Base-by-base conservation (phyloP, 2,797 vertebrate species). In the Acanthurus leucopareius region DNA sequence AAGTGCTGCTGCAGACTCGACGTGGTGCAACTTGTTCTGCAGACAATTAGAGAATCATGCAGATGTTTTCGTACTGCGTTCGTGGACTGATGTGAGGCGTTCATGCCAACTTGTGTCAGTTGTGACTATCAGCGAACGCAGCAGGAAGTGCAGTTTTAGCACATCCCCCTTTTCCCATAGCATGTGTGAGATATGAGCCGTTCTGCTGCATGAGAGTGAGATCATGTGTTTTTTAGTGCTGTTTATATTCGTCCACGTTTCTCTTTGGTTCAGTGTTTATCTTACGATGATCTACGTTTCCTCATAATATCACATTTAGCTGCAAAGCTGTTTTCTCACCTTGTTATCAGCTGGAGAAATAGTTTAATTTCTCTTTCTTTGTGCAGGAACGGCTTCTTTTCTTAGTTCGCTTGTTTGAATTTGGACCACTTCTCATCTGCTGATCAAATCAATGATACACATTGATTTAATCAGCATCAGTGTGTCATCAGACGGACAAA, bases 81-180 rank as follows among this genome's bases (percentile, higher is more conserved):
- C 9, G 15, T 20, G n/a, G 49, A 28, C 42, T 53, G 44, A 56
- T 13, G 10, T 20, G 47, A 10, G n/a, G 4, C 0, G 3, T 15
- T 42, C 15, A 48, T 16, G 38, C 22, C 11, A 15, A 28, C 53
- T 35, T 54, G 3, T 53, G 28, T 28, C 47, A 8, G 3, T 5
- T 4, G 28, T 28, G 14, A 25, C 69, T 89, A 77, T 86, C 85
- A 32, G 58, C 51, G 20, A 25, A 14, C 48, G 38, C 75, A 75
- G 65, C 73, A 90, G 82, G 82, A 92, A 89, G 61, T 73, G 5
- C 20, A 35, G 52, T 82, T 84, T 86, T 1, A 20, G 19, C 71
- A 51, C 59, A 40, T 59, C 69, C 25, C 10, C 42, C 32, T 76
- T 89, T 91, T 88, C 86, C 88, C 32, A n/a, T 13, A 14, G 22